Percentiles rank a stretch among this genome's conserved stretches.
Evolutionary conservation across 2,888 invertebrate species (phyloP).

Genomic region (Tetramorium bicarinatum): DNA sequence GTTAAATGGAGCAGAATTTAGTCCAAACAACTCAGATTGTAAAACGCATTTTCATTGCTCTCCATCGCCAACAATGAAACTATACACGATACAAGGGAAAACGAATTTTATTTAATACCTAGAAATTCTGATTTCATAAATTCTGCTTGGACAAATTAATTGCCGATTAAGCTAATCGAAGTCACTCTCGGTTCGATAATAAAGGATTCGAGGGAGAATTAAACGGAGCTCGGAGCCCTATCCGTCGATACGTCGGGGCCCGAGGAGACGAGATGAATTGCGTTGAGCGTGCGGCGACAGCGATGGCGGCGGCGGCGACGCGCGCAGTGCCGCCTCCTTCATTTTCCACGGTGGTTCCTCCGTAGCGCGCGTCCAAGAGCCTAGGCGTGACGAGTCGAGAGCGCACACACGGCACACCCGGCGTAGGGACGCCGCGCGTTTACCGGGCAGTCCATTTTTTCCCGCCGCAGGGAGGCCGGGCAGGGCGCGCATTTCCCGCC

Average conservation of each 20-base stretch:
- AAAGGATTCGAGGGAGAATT: neutral
- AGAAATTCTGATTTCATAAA: neutral
- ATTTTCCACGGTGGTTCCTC: conserved; percentile 6
- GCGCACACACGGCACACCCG: too few species aligned
- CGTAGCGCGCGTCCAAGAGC: too few species aligned
- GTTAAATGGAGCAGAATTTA: neutral
- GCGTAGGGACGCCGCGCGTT: neutral
- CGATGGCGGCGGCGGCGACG: neutral
- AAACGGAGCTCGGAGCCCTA: neutral
- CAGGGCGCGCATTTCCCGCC: conserved; percentile 76
- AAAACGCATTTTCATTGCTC: neutral
- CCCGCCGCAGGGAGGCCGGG: conserved; percentile 40
- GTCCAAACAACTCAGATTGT: neutral
- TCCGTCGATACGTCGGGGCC: neutral
- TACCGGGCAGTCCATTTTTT: conserved; percentile 1
- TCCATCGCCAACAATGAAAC: neutral
- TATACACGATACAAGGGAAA: neutral
- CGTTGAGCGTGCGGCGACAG: neutral
- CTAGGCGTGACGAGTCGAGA: too few species aligned
- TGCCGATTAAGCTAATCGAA: neutral
- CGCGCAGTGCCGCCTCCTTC: neutral
- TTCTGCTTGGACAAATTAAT: neutral
- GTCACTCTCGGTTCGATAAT: neutral
- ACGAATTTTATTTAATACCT: neutral
- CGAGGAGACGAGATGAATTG: too few species aligned